Percentiles rank a stretch among this genome's conserved stretches.
These are phyloP conservation scores for Albula goreensis DNA, from an alignment of 2,113 vertebrate species.

Conservation along the genomic window DNA sequence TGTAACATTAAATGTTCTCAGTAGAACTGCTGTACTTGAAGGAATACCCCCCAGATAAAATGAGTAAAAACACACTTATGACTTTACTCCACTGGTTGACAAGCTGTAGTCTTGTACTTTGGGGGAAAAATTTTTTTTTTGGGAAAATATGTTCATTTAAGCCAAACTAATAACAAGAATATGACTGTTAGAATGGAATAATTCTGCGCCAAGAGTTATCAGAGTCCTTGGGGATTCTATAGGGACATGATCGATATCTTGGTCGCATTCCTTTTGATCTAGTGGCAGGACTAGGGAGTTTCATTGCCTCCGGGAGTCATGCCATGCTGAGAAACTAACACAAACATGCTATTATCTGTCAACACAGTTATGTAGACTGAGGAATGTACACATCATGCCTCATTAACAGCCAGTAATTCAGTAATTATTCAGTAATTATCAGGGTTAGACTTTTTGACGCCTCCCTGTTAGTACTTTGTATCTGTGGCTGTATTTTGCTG, in stretches of 20 bases:
- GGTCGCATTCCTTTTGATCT: background rate
- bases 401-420: background rate
- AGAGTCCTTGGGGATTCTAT: background rate
- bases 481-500: background rate
- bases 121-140: background rate
- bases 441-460: background rate
- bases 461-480: slow-evolving; percentile 5
- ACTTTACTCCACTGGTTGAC: background rate
- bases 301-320: background rate
- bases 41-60: background rate
- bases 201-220: background rate
- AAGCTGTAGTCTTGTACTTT: background rate
- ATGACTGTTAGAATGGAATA: background rate
- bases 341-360: slow-evolving; percentile 7
- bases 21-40: background rate
- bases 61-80: background rate
- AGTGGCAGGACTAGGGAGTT: background rate
- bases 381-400: background rate
- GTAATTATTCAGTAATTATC: background rate
- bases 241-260: background rate
- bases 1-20: background rate
- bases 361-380: background rate
- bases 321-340: background rate
- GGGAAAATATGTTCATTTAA: background rate
- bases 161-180: too few species aligned